Conservation (phyloP, 2,113 vertebrate genomes). For the Sinocyclocheilus rhinocerous region DNA sequence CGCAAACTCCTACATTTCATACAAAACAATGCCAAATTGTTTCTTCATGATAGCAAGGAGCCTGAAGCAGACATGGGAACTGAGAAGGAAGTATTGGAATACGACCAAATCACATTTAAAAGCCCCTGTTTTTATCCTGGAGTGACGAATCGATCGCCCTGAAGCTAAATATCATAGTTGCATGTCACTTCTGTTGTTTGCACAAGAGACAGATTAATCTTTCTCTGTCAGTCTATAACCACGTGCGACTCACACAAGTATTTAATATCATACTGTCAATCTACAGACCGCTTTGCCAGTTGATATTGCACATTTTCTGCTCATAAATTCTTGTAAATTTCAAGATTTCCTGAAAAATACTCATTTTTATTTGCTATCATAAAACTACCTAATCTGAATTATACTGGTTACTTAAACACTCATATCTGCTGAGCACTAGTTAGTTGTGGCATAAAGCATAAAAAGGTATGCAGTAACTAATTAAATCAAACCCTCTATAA, state of each 20-base stretch:
- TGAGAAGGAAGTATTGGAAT: neutral
- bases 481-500: too few species aligned
- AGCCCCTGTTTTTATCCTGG: too few species aligned
- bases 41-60: neutral
- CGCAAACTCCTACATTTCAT: neutral
- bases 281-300: neutral
- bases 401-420: neutral
- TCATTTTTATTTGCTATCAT: neutral
- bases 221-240: neutral
- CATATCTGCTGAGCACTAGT: neutral
- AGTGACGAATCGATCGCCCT: neutral
- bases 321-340: neutral
- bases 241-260: neutral
- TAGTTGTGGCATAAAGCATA: neutral
- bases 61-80: neutral
- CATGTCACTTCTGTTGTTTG: neutral
- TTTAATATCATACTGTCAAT: neutral
- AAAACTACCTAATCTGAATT: neutral
- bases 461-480: too few species aligned
- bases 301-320: neutral
- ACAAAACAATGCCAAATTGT: rapidly evolving
- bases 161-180: neutral
- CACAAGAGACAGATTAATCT: neutral
- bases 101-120: neutral
- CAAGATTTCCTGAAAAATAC: neutral